Evolutionary conservation across 2,113 vertebrate species (phyloP), one percentile per base, ranked within the genome.

Genomic region (Porphyrio hochstetteri): DNA sequence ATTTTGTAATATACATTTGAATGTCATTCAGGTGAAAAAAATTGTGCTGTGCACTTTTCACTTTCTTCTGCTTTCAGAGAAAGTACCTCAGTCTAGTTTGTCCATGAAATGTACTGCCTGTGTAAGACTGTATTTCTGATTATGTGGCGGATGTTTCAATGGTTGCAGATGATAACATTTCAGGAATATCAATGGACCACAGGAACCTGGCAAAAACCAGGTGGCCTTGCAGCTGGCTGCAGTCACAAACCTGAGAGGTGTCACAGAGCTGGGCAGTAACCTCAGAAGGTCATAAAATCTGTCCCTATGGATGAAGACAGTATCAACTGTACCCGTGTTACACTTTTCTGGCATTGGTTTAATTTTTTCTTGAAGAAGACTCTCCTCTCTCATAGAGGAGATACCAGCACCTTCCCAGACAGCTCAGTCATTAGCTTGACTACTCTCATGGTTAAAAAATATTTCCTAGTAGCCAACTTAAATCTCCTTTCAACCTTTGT

Each of bases 301-400:
- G 35, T 38, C 9, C 12, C 29, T 55, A 38, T 29, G 9, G 15
- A 16, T 17, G 4, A 53, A 29, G 21, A 17, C 31, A 71, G 13
- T 31, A 64, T 42, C 38, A 48, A 6, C 29, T 86, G 28, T 40
- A 36, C 3, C 18, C 29, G 8, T 56, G 18, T 48, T 90, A 60
- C 20, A 61, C 16, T 18, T 77, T 48, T 77, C 38, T 71, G 70
- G 40, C 6, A 52, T 63, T 33, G 36, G 20, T 46, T 70, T 60
- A 29, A 13, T 42, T 72, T 53, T 72, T 80, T 6, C 17, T 61
- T 48, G 14, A 80, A 87, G 9, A 33, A 64, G n/a, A 23, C 1
- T 63, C 3, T 60, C 2, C 10, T 46, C 2, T 63, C 13, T 76
- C 1, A 2, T 2, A 35, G 5, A 52, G 8, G 0, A 52, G 4